These are phyloP conservation scores for Ceuthmochares aereus DNA, from an alignment of 2,113 vertebrate species.

Conservation along the genomic window DNA sequence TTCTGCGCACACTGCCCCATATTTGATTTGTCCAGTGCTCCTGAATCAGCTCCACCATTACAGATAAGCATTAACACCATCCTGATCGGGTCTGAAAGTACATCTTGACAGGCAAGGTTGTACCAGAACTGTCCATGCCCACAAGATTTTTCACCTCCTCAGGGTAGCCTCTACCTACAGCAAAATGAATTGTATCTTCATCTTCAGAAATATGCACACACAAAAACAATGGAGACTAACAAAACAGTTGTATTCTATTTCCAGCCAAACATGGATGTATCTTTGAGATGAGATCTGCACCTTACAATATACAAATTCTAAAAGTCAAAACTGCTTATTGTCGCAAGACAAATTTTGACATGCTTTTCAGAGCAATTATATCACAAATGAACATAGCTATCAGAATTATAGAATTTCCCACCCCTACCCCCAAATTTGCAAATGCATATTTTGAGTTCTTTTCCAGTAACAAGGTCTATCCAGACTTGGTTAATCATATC, in stretches of 20 bases:
- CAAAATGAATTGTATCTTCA: not conserved
- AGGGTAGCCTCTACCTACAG: not conserved
- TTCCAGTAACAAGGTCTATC: not conserved
- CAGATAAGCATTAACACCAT: fast-evolving
- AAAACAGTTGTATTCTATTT: not conserved
- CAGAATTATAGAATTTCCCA: not conserved
- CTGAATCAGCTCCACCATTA: not conserved
- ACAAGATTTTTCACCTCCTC: not conserved
- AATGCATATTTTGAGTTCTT: not conserved
- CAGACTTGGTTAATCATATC: not conserved
- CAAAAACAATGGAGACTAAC: not conserved
- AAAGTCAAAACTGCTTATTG: not conserved
- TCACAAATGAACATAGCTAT: not conserved
- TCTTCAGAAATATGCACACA: not conserved
- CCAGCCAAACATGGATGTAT: not conserved
- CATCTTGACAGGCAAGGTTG: not conserved
- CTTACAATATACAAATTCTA: not conserved
- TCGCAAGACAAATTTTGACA: not conserved
- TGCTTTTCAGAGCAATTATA: not conserved
- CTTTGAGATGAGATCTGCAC: not conserved
- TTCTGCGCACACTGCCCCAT: not conserved
- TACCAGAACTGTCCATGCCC: not conserved
- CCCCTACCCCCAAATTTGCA: not conserved
- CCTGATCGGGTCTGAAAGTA: not conserved
- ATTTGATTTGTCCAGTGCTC: not conserved